These are phyloP conservation scores for Tiliacea aurago DNA, from an alignment of 2,888 invertebrate genomes.

Conservation along the genomic window DNA sequence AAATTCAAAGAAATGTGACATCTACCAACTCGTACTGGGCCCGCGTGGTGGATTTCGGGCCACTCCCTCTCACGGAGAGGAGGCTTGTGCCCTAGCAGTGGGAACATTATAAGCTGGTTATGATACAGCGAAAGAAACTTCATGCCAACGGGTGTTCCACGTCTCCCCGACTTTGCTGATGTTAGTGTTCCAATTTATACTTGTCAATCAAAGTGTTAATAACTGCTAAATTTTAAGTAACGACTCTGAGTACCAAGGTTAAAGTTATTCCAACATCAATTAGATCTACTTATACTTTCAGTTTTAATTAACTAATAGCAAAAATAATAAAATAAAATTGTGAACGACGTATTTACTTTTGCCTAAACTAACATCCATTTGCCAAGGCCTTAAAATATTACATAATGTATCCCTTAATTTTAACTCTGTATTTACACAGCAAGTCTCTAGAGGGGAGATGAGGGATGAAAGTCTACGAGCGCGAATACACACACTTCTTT, in stretches of 20 bases:
- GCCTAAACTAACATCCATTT: conserved; percentile 12
- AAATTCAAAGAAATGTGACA: no score
- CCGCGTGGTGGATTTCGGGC: no score
- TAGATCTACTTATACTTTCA: neutral
- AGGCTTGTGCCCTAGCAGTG: no score
- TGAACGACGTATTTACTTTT: conserved; percentile 2
- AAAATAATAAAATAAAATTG: neutral
- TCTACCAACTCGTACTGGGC: no score
- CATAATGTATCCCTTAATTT: conserved; percentile 22
- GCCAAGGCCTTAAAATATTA: conserved; percentile 3
- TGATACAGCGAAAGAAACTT: no score
- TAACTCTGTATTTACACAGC: conserved; percentile 35
- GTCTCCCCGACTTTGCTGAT: neutral
- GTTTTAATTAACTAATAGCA: neutral
- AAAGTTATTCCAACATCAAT: neutral
- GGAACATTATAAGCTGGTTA: no score
- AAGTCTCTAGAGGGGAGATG: conserved; percentile 10
- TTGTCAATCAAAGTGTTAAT: neutral
- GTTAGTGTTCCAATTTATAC: neutral
- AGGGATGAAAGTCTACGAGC: conserved; percentile 13
- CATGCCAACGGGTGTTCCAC: no score
- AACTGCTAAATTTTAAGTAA: neutral
- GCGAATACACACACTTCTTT: conserved; percentile 47
- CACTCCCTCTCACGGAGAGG: no score
- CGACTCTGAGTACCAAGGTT: neutral